These are phyloP conservation scores for Myotis vivesi DNA, from an alignment of 2,797 vertebrate species.

Conservation along the genomic window DNA sequence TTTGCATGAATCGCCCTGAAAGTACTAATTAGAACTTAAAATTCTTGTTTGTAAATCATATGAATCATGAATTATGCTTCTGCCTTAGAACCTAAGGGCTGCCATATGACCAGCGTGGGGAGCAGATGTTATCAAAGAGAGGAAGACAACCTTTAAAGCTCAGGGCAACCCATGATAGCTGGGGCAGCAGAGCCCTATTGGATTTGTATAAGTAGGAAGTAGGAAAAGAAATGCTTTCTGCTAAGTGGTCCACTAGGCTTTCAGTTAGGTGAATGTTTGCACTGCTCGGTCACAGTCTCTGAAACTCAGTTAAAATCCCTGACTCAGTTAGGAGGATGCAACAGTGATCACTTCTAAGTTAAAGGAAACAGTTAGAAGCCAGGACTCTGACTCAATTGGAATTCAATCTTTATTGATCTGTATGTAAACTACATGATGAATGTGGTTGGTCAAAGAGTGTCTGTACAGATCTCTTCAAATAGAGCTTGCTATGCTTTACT, in stretches of 20 bases:
- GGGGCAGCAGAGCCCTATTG: conserved; percentile 66
- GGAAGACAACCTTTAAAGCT: conserved; percentile 70
- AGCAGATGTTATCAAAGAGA: conserved; percentile 76
- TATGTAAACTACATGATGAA: conserved; percentile 42
- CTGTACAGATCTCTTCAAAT: neutral
- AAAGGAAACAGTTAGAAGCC: conserved; percentile 56
- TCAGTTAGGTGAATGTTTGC: conserved; percentile 54
- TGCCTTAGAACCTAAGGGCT: conserved; percentile 63
- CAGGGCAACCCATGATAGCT: conserved; percentile 61
- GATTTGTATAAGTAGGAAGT: conserved; percentile 69
- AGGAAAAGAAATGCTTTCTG: conserved; percentile 54
- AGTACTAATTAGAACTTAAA: conserved; percentile 78
- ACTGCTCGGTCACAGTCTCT: conserved; percentile 18
- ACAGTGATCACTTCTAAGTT: conserved; percentile 36
- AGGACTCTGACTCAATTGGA: conserved; percentile 37
- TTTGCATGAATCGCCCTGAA: conserved; percentile 69
- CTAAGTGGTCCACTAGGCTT: conserved; percentile 75
- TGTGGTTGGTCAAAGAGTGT: neutral
- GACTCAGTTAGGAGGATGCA: conserved; percentile 50
- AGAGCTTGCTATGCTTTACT: neutral
- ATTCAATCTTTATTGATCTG: conserved; percentile 40
- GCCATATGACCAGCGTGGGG: conserved; percentile 70
- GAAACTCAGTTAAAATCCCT: conserved; percentile 61
- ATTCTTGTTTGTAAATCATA: conserved; percentile 73
- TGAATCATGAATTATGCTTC: conserved; percentile 66